Conservation (phyloP, 2,888 invertebrate genomes). For the Dryobotodes eremita region DNA sequence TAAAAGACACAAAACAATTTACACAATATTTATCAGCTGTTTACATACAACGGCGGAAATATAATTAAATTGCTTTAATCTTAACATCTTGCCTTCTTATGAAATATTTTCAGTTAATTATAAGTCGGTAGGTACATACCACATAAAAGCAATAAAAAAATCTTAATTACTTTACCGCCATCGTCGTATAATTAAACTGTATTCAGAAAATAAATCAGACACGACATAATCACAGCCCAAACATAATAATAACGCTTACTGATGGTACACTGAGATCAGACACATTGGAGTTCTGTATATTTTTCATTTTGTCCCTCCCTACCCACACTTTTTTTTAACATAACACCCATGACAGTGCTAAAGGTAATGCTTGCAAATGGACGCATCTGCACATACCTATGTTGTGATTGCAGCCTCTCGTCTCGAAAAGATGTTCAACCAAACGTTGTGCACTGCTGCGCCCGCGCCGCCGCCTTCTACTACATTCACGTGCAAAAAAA, state of each 20-base stretch:
- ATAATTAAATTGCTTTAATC: constrained; percentile 36
- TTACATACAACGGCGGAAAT: constrained; percentile 48
- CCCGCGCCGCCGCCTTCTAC: not conserved
- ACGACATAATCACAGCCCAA: constrained; percentile 82
- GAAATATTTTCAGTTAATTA: constrained; percentile 3
- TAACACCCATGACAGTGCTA: constrained; percentile 9
- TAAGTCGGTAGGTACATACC: not conserved
- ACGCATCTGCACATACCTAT: not conserved
- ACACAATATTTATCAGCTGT: constrained; percentile 54
- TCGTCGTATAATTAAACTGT: constrained; percentile 49
- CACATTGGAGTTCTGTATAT: constrained; percentile 76
- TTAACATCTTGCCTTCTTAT: not conserved
- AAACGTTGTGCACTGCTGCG: not conserved
- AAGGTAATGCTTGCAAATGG: constrained; percentile 1
- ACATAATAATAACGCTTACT: constrained; percentile 76
- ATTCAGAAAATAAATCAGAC: constrained; percentile 69
- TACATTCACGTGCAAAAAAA: constrained; percentile 15
- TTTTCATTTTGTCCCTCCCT: constrained; percentile 68
- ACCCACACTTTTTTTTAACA: constrained; percentile 44
- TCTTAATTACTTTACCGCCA: constrained; percentile 54
- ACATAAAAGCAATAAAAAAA: not conserved
- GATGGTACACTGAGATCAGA: constrained; percentile 81
- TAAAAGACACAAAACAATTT: constrained; percentile 61
- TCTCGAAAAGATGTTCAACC: not conserved
- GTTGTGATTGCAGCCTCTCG: not conserved